Percentiles rank a stretch among this genome's conserved stretches.
Conservation (phyloP, 2,113 vertebrate genomes). For the Pyrgilauda ruficollis region DNA sequence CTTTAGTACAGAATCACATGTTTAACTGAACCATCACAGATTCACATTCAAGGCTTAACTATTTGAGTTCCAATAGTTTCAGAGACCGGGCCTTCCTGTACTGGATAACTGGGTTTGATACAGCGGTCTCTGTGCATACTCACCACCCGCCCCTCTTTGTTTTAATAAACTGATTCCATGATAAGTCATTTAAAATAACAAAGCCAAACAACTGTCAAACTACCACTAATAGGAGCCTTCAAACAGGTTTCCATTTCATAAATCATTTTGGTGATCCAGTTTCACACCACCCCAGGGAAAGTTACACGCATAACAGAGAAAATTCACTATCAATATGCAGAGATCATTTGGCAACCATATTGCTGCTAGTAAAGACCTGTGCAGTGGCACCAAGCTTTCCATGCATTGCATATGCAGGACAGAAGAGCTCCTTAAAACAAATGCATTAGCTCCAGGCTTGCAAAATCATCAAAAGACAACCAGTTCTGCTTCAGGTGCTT, state of each 20-base stretch:
- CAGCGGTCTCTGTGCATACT: neutral
- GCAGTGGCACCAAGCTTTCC: neutral
- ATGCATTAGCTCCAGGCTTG: neutral
- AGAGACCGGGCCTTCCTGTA: neutral
- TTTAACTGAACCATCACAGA: neutral
- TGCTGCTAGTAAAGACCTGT: neutral
- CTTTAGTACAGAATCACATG: neutral
- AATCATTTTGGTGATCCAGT: neutral
- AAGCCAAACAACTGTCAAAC: conserved; percentile 32
- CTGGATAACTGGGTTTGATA: neutral
- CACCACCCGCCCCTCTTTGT: neutral
- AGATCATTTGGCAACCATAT: conserved; percentile 10
- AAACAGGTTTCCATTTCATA: conserved; percentile 40
- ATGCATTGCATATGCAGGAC: neutral
- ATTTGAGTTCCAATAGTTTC: neutral
- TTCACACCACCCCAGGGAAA: conserved; percentile 21
- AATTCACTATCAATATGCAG: conserved; percentile 1
- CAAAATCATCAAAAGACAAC: neutral
- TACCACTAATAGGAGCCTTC: neutral
- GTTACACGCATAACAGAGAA: neutral
- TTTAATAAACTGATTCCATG: neutral
- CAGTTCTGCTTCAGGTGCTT: neutral
- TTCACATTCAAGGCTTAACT: neutral
- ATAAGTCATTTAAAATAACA: conserved; percentile 27
- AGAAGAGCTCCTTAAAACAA: neutral